These are phyloP conservation scores for Cinara cedri DNA, from an alignment of 2,888 invertebrate genomes.

Conservation along the genomic window DNA sequence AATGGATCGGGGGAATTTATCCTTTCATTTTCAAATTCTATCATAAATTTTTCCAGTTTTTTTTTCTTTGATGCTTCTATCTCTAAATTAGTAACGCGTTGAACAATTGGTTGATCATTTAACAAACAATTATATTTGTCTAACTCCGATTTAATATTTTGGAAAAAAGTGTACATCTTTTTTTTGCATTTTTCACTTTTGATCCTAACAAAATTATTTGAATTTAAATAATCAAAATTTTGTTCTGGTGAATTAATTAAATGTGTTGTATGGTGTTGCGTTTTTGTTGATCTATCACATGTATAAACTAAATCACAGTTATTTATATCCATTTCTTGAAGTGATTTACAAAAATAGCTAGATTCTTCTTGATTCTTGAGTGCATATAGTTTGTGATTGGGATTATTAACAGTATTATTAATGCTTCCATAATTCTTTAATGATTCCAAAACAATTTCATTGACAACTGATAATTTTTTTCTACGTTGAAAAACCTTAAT, in stretches of 20 bases:
- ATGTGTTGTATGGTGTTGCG: neutral
- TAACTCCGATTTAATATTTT: slow-evolving; percentile 18
- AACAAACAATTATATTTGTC: neutral
- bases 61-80: slow-evolving; percentile 52
- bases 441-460: neutral
- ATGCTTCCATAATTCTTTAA: slow-evolving; percentile 5
- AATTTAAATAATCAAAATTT: too few species aligned
- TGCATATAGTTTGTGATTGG: neutral
- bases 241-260: neutral
- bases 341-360: neutral
- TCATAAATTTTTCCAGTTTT: slow-evolving; percentile 55
- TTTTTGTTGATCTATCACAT: neutral
- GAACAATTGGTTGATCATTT: neutral
- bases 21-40: slow-evolving; percentile 59
- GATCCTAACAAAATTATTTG: neutral
- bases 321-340: neutral
- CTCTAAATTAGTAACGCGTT: slow-evolving; percentile 39
- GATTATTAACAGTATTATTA: neutral
- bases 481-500: neutral
- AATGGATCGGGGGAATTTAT: slow-evolving; percentile 59
- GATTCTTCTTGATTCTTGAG: neutral
- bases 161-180: slow-evolving; percentile 1
- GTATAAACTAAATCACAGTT: slow-evolving; percentile 12
- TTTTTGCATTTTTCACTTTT: neutral
- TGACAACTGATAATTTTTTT: neutral